phyloP scores from a whole-genome alignment of 2,113 vertebrate species.

The Tylochromis polylepis region DNA sequence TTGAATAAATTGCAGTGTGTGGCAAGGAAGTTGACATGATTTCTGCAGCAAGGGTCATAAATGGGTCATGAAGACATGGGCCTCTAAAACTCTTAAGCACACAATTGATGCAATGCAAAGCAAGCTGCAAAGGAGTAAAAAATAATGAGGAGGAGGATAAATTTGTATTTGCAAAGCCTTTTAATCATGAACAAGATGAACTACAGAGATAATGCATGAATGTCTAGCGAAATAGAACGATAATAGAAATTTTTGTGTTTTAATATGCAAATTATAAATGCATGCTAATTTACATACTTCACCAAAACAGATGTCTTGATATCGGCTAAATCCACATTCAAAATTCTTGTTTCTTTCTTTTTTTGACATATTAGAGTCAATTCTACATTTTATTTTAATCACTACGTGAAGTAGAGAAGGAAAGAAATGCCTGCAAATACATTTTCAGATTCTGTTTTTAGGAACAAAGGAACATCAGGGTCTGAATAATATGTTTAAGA shows the following conservation, averaged over 20 bases:
- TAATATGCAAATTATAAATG: background rate
- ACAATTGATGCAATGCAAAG: background rate
- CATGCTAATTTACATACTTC: background rate
- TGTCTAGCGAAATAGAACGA: background rate
- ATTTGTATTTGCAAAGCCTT: background rate
- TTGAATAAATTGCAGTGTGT: constrained; percentile 3
- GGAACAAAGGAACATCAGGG: too few species aligned
- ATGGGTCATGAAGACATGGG: constrained; percentile 6
- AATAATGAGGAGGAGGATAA: background rate
- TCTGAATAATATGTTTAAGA: too few species aligned
- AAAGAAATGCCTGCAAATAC: background rate
- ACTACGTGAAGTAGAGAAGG: background rate
- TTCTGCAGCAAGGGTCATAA: constrained; percentile 19
- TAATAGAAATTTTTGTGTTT: background rate
- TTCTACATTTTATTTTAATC: background rate
- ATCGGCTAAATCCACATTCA: background rate
- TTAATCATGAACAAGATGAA: background rate
- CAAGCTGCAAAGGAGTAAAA: background rate
- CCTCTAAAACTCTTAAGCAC: background rate
- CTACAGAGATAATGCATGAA: background rate
- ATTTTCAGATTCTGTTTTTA: background rate
- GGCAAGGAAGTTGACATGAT: background rate
- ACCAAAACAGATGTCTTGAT: background rate
- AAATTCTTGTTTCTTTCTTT: background rate
- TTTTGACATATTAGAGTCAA: background rate